These are phyloP conservation scores for Asbolus verrucosus DNA, from an alignment of 1,140 invertebrate genomes.

Conservation along the genomic window DNA sequence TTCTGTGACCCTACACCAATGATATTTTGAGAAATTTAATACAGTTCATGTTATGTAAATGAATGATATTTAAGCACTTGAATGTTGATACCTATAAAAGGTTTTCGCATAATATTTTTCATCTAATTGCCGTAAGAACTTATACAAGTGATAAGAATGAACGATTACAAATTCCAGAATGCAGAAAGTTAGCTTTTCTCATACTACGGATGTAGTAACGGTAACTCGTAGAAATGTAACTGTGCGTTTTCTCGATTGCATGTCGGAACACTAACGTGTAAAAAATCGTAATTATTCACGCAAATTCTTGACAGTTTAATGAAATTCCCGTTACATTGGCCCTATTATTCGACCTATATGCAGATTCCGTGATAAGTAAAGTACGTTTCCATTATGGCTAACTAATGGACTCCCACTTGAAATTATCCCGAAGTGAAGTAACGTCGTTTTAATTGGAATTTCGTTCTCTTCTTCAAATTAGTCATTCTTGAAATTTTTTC, in stretches of 20 bases:
- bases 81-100: too few species aligned
- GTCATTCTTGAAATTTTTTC: slow-evolving; percentile 4
- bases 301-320: slow-evolving; percentile 37
- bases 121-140: too few species aligned
- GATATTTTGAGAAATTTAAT: too few species aligned
- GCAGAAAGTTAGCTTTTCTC: too few species aligned
- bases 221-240: too few species aligned
- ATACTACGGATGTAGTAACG: too few species aligned
- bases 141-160: too few species aligned
- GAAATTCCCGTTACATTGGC: slow-evolving; percentile 29
- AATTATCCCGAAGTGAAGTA: not conserved
- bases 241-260: slow-evolving; percentile 29
- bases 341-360: slow-evolving; percentile 33
- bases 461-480: slow-evolving; percentile 1
- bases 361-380: slow-evolving; percentile 35
- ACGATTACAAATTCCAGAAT: too few species aligned
- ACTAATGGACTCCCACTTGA: slow-evolving; percentile 29
- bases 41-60: too few species aligned
- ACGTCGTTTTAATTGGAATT: slow-evolving; percentile 19
- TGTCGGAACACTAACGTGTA: slow-evolving; percentile 32
- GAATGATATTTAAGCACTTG: too few species aligned
- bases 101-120: too few species aligned
- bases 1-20: too few species aligned
- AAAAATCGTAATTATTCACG: slow-evolving; percentile 33
- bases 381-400: slow-evolving; percentile 30